Evolutionary conservation across 92 coral and sea anemone species (phyloP).

Genomic region (Pocillopora grandis): DNA sequence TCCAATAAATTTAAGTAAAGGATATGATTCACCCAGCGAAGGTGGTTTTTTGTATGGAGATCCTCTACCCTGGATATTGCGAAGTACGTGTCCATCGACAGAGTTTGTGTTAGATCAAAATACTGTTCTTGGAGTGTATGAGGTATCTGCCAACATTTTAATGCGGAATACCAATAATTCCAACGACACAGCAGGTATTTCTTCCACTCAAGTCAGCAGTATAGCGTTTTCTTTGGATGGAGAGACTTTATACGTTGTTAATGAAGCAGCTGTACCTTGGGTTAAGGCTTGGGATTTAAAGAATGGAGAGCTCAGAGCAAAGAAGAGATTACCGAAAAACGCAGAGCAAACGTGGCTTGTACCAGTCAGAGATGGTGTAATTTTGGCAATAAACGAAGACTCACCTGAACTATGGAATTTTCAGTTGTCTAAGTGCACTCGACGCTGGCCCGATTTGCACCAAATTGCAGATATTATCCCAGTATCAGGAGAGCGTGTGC

Average conservation of each 20-base stretch:
- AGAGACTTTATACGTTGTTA: neutral
- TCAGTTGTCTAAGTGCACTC: conserved; percentile 16
- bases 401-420: conserved; percentile 26
- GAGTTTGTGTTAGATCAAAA: neutral
- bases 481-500: conserved; percentile 24
- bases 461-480: neutral
- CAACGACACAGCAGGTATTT: too few species aligned
- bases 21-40: neutral
- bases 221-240: conserved; percentile 12
- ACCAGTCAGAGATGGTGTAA: conserved; percentile 26
- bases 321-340: neutral
- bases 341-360: neutral
- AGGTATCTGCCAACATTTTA: neutral
- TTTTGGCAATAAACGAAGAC: neutral
- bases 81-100: too few species aligned
- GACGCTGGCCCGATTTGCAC: neutral
- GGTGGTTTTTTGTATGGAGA: conserved; percentile 5
- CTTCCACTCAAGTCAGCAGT: too few species aligned
- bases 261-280: neutral
- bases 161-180: neutral
- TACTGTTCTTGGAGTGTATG: neutral
- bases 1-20: neutral
- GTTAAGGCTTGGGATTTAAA: neutral
- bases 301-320: conserved; percentile 4
- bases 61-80: neutral